Evolutionary conservation across 2,797 vertebrate species (phyloP), one percentile per base, ranked within the genome.

Genomic region (Pogoniulus pusillus): DNA sequence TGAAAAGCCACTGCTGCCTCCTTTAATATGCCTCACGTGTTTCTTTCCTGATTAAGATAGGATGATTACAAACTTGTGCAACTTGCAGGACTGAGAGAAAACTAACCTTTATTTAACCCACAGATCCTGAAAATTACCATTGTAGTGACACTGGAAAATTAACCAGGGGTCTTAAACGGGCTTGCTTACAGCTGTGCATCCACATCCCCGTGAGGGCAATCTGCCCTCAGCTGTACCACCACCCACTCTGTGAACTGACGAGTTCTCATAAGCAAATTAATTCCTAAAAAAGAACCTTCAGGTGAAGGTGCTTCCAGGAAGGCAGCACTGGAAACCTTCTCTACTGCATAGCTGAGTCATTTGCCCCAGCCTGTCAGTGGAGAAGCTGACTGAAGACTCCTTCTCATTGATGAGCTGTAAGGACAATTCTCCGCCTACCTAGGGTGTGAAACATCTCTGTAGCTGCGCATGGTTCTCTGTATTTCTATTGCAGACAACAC

Each of bases 291-390:
- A 89, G 87, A 89, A 87, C 32, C 34, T 79, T 20, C 35, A 73
- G 53, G 70, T 85, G 59, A 91, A 89, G 27, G 59, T 89, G 53
- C 74, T 87, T 92, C 59, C 75, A 89, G 66, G 41, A 75, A 87
- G 87, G 69, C 62, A 30, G 41, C 47, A 43, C 37, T 55, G 35
- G 74, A 63, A 76, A 89, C 66, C 35, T 89, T 92, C 69, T 80
- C 58, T 35, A 30, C 41, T 54, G 60, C 69, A 87, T 59, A 79
- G 55, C 43, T 49, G 34, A 93, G 55, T 85, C 63, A 81, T 41
- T 60, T 81, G 82, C 43, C 79, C 69, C 37, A 72, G 4, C 47
- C 16, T 1, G 2, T 39, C 62, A 71, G 55, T 4, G 26, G 45
- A 84, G 15, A 43, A 89, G 77, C 15, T 18, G 72, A 68, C 65